These are phyloP conservation scores for Eumacrocentrus americanus DNA, from an alignment of 2,888 invertebrate genomes.

Conservation along the genomic window DNA sequence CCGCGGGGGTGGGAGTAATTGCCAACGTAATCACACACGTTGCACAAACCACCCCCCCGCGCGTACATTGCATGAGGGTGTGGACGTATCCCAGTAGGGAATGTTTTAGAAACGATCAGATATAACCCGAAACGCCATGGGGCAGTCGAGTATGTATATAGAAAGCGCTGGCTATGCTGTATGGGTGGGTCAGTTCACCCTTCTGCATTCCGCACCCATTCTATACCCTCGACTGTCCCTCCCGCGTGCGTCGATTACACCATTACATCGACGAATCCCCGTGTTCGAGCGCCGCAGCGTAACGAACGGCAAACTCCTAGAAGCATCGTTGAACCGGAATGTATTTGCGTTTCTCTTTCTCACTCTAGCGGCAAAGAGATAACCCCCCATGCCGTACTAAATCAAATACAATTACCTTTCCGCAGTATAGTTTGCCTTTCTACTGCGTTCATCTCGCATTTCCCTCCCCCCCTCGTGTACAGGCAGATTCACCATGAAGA, in stretches of 20 bases:
- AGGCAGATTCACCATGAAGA: slow-evolving; percentile 28
- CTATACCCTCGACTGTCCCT: too few species aligned
- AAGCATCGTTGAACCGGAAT: slow-evolving; percentile 29
- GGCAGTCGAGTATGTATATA: slow-evolving; percentile 3
- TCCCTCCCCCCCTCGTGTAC: slow-evolving; percentile 17
- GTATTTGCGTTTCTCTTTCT: slow-evolving; percentile 18
- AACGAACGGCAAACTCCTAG: slow-evolving; percentile 23
- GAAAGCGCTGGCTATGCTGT: slow-evolving; percentile 15
- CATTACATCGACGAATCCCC: slow-evolving; percentile 33
- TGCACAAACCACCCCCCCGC: slow-evolving; percentile 47
- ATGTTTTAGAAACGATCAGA: slow-evolving; percentile 47
- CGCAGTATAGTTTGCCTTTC: slow-evolving; percentile 29
- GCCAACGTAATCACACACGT: slow-evolving; percentile 58
- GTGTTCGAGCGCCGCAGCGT: slow-evolving; percentile 19
- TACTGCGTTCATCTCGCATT: slow-evolving; percentile 21
- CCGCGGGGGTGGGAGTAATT: slow-evolving; percentile 53
- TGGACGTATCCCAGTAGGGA: slow-evolving; percentile 38
- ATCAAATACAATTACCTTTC: slow-evolving; percentile 32
- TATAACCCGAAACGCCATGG: slow-evolving; percentile 35
- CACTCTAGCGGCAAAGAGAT: slow-evolving; percentile 6
- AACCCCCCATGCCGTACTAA: slow-evolving; percentile 26
- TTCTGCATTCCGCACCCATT: slow-evolving; percentile 23
- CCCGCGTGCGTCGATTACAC: slow-evolving; percentile 35
- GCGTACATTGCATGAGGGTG: slow-evolving; percentile 38
- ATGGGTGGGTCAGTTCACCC: slow-evolving; percentile 12